Evolutionary conservation across 2,797 vertebrate genomes (phyloP), one percentile per base, ranked within the genome.

Genomic region (Syngnathus rostellatus): DNA sequence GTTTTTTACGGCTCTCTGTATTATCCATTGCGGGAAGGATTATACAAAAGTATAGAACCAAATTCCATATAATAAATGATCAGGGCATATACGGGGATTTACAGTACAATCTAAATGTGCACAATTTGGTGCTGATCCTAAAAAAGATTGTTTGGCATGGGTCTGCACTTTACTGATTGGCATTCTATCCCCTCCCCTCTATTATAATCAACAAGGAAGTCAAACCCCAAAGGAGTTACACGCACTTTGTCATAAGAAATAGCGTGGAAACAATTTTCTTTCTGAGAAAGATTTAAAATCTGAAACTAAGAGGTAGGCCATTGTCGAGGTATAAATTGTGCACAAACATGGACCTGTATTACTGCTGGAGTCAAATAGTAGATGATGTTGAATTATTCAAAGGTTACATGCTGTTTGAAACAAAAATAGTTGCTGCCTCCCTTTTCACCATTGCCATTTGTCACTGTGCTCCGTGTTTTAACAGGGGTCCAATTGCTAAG

Each of bases 391-490:
- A 39, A 70, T 66, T 73, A 69, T 40, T 59, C 2, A 37, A 58
- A 58, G 11, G 50, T 51, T 51, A 51, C 19, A 51, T 21, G 21
- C 19, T 39, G 11, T 23, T 65, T 21, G 31, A 61, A 61, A 25
- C 55, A 40, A 41, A 72, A 48, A 70, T 25, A 63, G 6, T 51
- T 39, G 19, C 41, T 39, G 65, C 63, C 69, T 72, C 21, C 11
- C 64, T 68, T 53, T 14, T 37, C 75, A 73, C 43, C 66, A 45
- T 50, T 51, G 54, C 69, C 17, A 50, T 65, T 67, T 68, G 46
- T 75, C 67, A 62, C 65, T 37, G 65, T 72, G 80, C 84, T 81
- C 77, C 81, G 74, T 76, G 79, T 78, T 83, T 82, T 79, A 79
- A 84, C 69, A 75, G 69, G 70, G 71, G 62, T 73, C 62, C 71